Base-by-base conservation (phyloP, 2,888 invertebrate genomes). In the Dimorphilus gyrociliatus region DNA sequence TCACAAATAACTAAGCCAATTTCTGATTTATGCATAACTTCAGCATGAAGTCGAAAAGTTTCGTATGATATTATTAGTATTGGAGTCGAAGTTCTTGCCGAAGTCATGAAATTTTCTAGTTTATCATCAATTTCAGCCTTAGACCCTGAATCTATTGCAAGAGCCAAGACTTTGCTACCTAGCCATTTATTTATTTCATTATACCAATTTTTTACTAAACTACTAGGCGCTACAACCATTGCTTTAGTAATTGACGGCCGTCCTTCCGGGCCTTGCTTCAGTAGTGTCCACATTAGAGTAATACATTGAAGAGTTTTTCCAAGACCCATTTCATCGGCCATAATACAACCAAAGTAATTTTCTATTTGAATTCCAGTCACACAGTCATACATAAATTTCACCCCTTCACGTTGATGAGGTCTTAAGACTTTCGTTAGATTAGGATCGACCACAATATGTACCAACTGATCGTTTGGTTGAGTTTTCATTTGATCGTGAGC, bases 271-370 rank as follows among this genome's bases (percentile, higher is more conserved):
- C 92, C 78, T 67, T 97, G 97, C 23, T 79, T 64, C 43, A 97
- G 61, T 15, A 94, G 63, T 1, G 92, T 90, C 92, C 92, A 97
- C 13, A 92, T 66, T 8, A 97, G 65, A 0, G 92, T 80, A 33
- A 97, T 90, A 59, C 94, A 97, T 60, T 97, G 97, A 7, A 97
- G 66, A 1, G 97, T 97, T 66, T 97, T 99, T 2, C 94, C 94
- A 19, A 94, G 68, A 29, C 82, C 92, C 94, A 97, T 97, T 71
- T 97, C 97, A 65, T 97, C 97, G 3, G 97, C 97, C 94, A 97
- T 97, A 27, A 97, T 97, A 50, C 94, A 97, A 1, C 97, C 97
- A 60, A 72, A 78, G 17, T 78, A 78, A 37, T 73, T 71, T 34
- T 79, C 77, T 44, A 88, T 85, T 49, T 84, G 78, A 23, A 72